Evolutionary conservation across 2,113 vertebrate genomes (phyloP).

Genomic region (Procavia capensis): DNA sequence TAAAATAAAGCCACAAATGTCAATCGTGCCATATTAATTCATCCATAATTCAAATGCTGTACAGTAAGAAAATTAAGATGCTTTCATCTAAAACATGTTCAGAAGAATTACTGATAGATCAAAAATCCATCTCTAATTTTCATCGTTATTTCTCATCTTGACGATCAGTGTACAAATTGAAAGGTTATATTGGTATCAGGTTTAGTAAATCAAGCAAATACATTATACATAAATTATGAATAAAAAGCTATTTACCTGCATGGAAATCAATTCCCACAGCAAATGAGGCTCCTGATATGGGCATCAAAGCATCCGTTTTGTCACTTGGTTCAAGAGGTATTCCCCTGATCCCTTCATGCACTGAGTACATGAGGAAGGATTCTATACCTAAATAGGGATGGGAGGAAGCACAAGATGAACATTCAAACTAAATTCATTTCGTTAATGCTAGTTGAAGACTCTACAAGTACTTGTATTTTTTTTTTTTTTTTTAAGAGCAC

Average conservation of each 20-base stretch:
- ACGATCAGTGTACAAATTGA: neutral
- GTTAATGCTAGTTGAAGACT: neutral
- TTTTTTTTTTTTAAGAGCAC: neutral
- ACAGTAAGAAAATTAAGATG: neutral
- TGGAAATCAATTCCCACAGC: slow-evolving; percentile 99
- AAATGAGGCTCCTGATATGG: slow-evolving; percentile 96
- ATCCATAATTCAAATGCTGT: neutral
- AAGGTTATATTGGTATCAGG: slow-evolving; percentile 4
- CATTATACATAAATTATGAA: slow-evolving; percentile 15
- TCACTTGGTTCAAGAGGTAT: slow-evolving; percentile 96
- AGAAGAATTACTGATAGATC: neutral
- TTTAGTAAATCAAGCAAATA: slow-evolving; percentile 43
- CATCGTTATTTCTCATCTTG: slow-evolving; percentile 30
- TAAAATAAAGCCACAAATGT: neutral
- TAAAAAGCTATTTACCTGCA: slow-evolving; percentile 90
- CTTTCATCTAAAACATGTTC: neutral
- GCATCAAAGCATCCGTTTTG: slow-evolving; percentile 97
- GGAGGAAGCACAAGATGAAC: neutral
- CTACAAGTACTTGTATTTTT: neutral
- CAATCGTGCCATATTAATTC: neutral
- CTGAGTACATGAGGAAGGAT: slow-evolving; percentile 98
- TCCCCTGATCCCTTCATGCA: slow-evolving; percentile 97
- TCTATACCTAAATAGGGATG: slow-evolving; percentile 91
- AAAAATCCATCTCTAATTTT: slow-evolving; percentile 29
- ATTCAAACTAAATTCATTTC: neutral